Conservation (phyloP, 2,113 vertebrate genomes). For the Melanostigma gelatinosum region DNA sequence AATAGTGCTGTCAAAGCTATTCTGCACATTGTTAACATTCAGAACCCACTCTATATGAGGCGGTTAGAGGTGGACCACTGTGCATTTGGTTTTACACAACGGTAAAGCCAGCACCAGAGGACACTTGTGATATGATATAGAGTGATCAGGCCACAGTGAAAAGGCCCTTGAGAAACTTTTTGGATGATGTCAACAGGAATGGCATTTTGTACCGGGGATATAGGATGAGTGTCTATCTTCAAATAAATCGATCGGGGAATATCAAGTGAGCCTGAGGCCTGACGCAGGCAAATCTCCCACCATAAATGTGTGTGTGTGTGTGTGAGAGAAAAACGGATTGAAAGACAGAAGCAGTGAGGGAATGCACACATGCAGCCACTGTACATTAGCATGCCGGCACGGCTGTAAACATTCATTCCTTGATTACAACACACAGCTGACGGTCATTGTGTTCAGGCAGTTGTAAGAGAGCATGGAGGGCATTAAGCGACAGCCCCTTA, state of each 20-base stretch:
- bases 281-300: slow-evolving; percentile 73
- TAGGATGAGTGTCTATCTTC: slow-evolving; percentile 71
- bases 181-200: slow-evolving; percentile 66
- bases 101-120: slow-evolving; percentile 43
- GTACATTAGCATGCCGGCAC: slow-evolving; percentile 15
- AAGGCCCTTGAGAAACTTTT: slow-evolving; percentile 62
- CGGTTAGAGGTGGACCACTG: slow-evolving; percentile 32
- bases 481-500: slow-evolving; percentile 57
- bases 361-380: slow-evolving; percentile 24
- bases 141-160: slow-evolving; percentile 36
- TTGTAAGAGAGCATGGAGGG: background rate
- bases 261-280: slow-evolving; percentile 73
- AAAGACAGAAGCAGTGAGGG: slow-evolving; percentile 5
- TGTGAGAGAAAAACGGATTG: slow-evolving; percentile 10
- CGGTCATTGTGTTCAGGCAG: background rate
- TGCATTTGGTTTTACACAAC: slow-evolving; percentile 30
- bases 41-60: slow-evolving; percentile 23
- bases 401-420: slow-evolving; percentile 11
- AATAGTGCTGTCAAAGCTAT: slow-evolving; percentile 71
- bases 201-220: slow-evolving; percentile 63
- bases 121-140: slow-evolving; percentile 63
- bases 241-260: slow-evolving; percentile 69
- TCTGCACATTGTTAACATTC: slow-evolving; percentile 64
- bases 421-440: slow-evolving; percentile 34
- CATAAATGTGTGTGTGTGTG: slow-evolving; percentile 27